Percentiles rank a stretch among this genome's conserved stretches.
Conservation (phyloP, 2,888 invertebrate genomes). For the Drosophila longiperda region DNA sequence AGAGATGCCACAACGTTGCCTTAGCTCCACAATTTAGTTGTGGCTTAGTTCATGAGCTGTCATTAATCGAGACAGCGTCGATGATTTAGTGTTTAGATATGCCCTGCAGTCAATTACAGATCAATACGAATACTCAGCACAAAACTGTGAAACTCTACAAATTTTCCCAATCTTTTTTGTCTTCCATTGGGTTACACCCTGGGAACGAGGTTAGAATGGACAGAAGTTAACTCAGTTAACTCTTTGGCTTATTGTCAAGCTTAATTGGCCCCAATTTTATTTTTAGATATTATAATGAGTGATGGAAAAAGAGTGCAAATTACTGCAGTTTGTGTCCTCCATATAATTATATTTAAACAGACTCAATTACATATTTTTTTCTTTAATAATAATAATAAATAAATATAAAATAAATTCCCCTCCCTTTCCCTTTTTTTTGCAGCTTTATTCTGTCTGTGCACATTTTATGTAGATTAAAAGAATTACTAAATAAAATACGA, state of each 20-base stretch:
- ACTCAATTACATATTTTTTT: not conserved
- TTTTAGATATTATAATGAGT: not conserved
- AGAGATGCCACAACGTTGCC: slow-evolving; percentile 26
- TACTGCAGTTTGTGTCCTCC: not conserved
- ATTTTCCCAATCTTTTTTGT: slow-evolving; percentile 18
- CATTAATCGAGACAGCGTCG: slow-evolving; percentile 72
- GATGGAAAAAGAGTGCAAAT: not conserved
- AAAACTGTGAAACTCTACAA: slow-evolving; percentile 27
- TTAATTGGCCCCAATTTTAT: slow-evolving; percentile 5
- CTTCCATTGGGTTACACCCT: slow-evolving; percentile 44
- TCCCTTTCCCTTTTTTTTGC: not conserved
- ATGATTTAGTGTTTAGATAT: slow-evolving; percentile 76
- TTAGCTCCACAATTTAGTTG: slow-evolving; percentile 71
- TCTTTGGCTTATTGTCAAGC: not conserved
- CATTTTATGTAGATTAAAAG: not conserved
- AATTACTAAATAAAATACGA: not conserved
- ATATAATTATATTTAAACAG: not conserved
- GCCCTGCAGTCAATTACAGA: slow-evolving; percentile 76
- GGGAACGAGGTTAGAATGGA: slow-evolving; percentile 67
- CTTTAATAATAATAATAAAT: not conserved
- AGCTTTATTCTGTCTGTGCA: not conserved
- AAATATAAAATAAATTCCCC: not conserved
- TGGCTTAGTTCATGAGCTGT: slow-evolving; percentile 79
- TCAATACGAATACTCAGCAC: slow-evolving; percentile 50
- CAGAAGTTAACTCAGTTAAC: slow-evolving; percentile 19